Evolutionary conservation across 2,797 vertebrate genomes (phyloP).

Genomic region (Dendrocincla fuliginosa): DNA sequence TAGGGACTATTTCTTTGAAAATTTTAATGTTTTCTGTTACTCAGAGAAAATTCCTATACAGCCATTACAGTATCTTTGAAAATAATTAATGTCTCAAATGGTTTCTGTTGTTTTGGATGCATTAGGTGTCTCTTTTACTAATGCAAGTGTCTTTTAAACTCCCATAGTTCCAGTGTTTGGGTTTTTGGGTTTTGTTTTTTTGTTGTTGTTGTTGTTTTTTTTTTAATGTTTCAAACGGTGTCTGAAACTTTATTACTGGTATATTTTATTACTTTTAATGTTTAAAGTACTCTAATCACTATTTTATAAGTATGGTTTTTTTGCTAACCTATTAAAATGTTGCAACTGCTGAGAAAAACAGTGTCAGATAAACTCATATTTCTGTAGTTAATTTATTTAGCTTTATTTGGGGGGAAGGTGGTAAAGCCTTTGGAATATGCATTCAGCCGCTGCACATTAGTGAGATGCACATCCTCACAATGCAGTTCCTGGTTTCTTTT

Average conservation of each 20-base stretch:
- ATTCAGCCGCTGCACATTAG: not conserved
- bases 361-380: not conserved
- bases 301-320: not conserved
- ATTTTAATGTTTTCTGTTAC: not conserved
- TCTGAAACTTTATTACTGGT: not conserved
- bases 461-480: not conserved
- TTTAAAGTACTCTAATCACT: not conserved
- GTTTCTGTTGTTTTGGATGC: not conserved
- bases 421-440: not conserved
- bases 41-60: not conserved
- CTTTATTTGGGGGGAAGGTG: rapidly evolving
- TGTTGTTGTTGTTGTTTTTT: not conserved
- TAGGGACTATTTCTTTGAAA: not conserved
- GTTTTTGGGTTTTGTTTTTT: too few relatives aligned
- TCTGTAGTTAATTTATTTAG: not conserved
- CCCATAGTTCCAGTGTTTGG: not conserved
- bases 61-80: not conserved
- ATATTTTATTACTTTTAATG: not conserved
- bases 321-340: not conserved
- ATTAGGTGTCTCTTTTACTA: not conserved
- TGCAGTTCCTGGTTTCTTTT: not conserved
- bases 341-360: not conserved
- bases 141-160: not conserved
- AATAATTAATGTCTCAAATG: not conserved
- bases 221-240: not conserved